phyloP scores from a whole-genome alignment of 2,888 invertebrate species.

The Dasypogon diadema region DNA sequence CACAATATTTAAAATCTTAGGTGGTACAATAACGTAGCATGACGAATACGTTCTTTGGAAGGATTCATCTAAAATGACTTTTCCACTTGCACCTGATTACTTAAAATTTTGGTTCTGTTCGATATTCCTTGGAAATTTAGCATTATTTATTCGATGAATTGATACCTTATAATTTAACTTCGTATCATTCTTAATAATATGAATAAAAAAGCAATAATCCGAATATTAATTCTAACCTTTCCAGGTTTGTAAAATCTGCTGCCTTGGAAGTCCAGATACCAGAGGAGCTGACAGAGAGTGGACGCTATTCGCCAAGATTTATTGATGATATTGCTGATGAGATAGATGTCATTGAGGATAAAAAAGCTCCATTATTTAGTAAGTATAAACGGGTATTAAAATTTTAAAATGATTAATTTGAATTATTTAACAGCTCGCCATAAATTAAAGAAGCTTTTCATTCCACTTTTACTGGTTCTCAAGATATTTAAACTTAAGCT shows the following conservation, averaged over 20 bases:
- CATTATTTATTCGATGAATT: too few relatives aligned
- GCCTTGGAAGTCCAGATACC: conserved; percentile 81
- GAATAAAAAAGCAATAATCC: too few relatives aligned
- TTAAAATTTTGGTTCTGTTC: too few relatives aligned
- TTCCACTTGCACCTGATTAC: too few relatives aligned
- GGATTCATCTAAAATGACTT: too few relatives aligned
- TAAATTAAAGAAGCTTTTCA: conserved; percentile 84
- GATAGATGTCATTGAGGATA: conserved; percentile 84
- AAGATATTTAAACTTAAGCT: conserved; percentile 88
- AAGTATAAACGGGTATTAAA: conserved; percentile 70
- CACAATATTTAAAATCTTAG: too few relatives aligned
- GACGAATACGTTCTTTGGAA: too few relatives aligned
- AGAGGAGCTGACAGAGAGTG: conserved; percentile 80
- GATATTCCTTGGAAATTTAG: too few relatives aligned
- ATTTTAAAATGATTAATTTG: conserved; percentile 6
- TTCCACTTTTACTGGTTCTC: conserved; percentile 83
- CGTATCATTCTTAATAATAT: too few relatives aligned
- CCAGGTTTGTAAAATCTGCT: conserved; percentile 81
- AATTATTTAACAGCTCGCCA: conserved; percentile 75
- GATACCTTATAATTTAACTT: too few relatives aligned
- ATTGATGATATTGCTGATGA: conserved; percentile 87
- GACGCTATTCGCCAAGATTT: conserved; percentile 83
- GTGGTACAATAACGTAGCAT: too few relatives aligned
- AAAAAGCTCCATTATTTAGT: conserved; percentile 85
- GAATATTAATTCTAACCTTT: too few relatives aligned